Evolutionary conservation across 1,140 invertebrate genomes (phyloP).

Genomic region (Drosophila nikananu): DNA sequence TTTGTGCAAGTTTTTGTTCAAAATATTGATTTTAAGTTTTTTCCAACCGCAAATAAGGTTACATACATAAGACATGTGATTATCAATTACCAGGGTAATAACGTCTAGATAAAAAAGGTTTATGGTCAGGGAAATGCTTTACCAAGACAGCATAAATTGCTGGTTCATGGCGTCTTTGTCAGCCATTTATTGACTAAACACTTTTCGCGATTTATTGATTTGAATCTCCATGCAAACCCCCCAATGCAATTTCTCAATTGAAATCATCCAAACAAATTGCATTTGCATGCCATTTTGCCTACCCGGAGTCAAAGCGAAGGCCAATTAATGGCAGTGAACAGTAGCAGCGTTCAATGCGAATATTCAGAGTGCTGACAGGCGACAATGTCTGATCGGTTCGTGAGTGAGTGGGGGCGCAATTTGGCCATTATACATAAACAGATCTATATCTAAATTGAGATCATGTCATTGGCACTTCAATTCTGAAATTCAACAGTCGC

Average conservation of each 20-base stretch:
- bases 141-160: neutral
- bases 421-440: slow-evolving; percentile 27
- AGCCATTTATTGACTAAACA: slow-evolving; percentile 70
- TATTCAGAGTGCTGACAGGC: slow-evolving; percentile 68
- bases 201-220: slow-evolving; percentile 62
- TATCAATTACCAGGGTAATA: neutral
- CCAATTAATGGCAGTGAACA: slow-evolving; percentile 62
- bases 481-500: slow-evolving; percentile 36
- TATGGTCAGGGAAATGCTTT: neutral
- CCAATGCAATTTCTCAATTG: slow-evolving; percentile 49
- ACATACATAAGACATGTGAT: neutral
- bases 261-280: slow-evolving; percentile 50
- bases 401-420: slow-evolving; percentile 6
- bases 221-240: slow-evolving; percentile 46
- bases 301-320: slow-evolving; percentile 49
- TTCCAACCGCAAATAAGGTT: neutral
- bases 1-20: neutral
- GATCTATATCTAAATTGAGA: slow-evolving; percentile 46
- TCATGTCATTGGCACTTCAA: slow-evolving; percentile 61
- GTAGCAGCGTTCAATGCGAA: slow-evolving; percentile 46
- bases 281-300: slow-evolving; percentile 34
- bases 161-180: neutral
- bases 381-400: slow-evolving; percentile 35
- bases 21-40: slow-evolving; percentile 6
- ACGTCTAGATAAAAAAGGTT: neutral